These are phyloP conservation scores for Jordanella pulchra DNA, from an alignment of 2,797 vertebrate species.

Conservation along the genomic window DNA sequence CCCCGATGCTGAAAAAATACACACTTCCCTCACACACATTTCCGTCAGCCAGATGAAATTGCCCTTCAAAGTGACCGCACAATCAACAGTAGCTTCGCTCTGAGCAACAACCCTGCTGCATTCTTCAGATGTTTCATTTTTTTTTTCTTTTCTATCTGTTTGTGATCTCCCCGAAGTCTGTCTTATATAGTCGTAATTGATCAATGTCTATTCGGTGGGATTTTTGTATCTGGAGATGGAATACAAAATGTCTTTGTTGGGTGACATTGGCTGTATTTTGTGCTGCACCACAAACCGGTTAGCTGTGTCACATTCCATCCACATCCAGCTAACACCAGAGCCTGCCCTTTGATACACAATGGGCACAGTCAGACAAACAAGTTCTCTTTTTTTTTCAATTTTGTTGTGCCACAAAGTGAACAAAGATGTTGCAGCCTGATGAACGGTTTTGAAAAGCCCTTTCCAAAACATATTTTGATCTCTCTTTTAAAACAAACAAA, in stretches of 20 bases:
- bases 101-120: conserved; percentile 40
- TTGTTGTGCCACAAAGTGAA: background rate
- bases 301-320: conserved; percentile 62
- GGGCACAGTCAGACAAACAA: conserved; percentile 12
- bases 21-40: conserved; percentile 47
- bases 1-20: conserved; percentile 67
- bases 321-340: conserved; percentile 36
- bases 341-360: conserved; percentile 42
- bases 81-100: conserved; percentile 62
- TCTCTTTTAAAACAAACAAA: too few relatives aligned
- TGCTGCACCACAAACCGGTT: conserved; percentile 47
- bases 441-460: too few relatives aligned
- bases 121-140: conserved; percentile 35
- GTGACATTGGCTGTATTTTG: conserved; percentile 51
- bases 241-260: conserved; percentile 48
- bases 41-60: conserved; percentile 72
- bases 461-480: too few relatives aligned
- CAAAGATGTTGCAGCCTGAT: background rate
- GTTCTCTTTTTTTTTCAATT: conserved; percentile 1
- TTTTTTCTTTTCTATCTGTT: background rate
- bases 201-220: conserved; percentile 6
- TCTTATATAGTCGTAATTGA: conserved; percentile 8
- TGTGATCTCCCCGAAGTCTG: conserved; percentile 23
- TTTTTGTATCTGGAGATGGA: conserved; percentile 23
- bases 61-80: conserved; percentile 74